Conservation (phyloP, 2,888 invertebrate species). For the Athalia circularis region DNA sequence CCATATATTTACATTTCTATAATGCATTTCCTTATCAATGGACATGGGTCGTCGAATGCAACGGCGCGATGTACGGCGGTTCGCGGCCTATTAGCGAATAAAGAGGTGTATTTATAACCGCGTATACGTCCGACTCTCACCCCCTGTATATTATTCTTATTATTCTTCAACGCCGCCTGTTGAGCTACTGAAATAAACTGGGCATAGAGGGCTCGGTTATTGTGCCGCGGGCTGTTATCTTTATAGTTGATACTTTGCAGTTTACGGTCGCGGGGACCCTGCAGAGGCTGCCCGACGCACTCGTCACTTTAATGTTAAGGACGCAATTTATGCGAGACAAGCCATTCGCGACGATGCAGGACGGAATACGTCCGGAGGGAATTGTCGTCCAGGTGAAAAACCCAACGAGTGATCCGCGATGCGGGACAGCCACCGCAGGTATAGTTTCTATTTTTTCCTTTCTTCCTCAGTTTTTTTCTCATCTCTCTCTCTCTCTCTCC, state of each 20-base stretch:
- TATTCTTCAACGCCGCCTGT: slow-evolving; percentile 30
- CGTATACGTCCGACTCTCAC: slow-evolving; percentile 31
- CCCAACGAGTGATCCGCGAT: slow-evolving; percentile 26
- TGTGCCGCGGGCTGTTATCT: slow-evolving; percentile 43
- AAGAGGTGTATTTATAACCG: slow-evolving; percentile 44
- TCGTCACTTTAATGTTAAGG: slow-evolving; percentile 45
- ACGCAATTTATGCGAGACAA: slow-evolving; percentile 45
- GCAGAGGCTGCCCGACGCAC: slow-evolving; percentile 26
- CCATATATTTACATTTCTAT: slow-evolving; percentile 68
- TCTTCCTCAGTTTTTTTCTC: background rate
- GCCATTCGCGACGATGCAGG: slow-evolving; percentile 39
- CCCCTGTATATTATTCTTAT: no score
- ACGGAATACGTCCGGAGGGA: slow-evolving; percentile 42
- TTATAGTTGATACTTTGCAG: slow-evolving; percentile 45
- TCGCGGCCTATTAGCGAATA: slow-evolving; percentile 49
- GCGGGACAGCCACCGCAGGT: slow-evolving; percentile 30
- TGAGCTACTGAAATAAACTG: slow-evolving; percentile 44
- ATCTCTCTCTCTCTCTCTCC: no score
- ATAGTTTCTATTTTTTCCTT: slow-evolving; percentile 4
- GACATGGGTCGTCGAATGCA: slow-evolving; percentile 35
- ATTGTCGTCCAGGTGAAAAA: slow-evolving; percentile 41
- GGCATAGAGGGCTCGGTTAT: slow-evolving; percentile 42
- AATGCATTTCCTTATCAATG: slow-evolving; percentile 63
- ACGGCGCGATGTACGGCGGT: slow-evolving; percentile 35
- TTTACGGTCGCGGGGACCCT: slow-evolving; percentile 34